A percentile compares a stretch with the other conserved stretches of the same genome.
phyloP scores from a whole-genome alignment of 2,113 vertebrate genomes.

The Lophius piscatorius region DNA sequence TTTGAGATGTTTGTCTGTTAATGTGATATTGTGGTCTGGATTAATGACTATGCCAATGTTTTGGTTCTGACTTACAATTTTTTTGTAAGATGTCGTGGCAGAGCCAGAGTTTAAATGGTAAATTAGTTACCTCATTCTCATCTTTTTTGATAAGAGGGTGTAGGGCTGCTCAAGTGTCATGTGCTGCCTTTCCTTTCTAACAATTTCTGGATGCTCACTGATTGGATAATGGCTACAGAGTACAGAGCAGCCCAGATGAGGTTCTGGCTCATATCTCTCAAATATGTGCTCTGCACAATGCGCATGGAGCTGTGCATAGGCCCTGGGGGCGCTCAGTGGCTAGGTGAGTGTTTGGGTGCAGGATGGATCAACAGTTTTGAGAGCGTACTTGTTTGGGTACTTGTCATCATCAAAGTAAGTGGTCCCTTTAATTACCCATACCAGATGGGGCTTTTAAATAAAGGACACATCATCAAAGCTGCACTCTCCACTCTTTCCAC shows the following conservation, averaged over 20 bases:
- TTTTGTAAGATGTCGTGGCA: not conserved
- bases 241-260: too few relatives aligned
- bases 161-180: conserved; percentile 10
- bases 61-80: not conserved
- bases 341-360: conserved; percentile 18
- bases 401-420: conserved; percentile 80
- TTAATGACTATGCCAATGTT: not conserved
- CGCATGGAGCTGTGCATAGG: not conserved
- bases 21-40: rapidly evolving
- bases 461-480: conserved; percentile 75
- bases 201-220: conserved; percentile 5
- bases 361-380: conserved; percentile 44
- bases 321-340: conserved; percentile 7
- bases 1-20: not conserved
- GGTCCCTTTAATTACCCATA: conserved; percentile 80
- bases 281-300: not conserved
- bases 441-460: conserved; percentile 83
- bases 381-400: conserved; percentile 56
- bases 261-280: conserved; percentile 20
- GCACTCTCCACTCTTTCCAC: conserved; percentile 57
- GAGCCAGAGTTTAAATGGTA: conserved; percentile 8
- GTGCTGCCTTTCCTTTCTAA: not conserved
- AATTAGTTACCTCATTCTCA: conserved; percentile 18
- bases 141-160: conserved; percentile 17
- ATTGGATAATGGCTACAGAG: conserved; percentile 23